Conservation (phyloP, 2,888 invertebrate genomes). For the Plutella xylostella region DNA sequence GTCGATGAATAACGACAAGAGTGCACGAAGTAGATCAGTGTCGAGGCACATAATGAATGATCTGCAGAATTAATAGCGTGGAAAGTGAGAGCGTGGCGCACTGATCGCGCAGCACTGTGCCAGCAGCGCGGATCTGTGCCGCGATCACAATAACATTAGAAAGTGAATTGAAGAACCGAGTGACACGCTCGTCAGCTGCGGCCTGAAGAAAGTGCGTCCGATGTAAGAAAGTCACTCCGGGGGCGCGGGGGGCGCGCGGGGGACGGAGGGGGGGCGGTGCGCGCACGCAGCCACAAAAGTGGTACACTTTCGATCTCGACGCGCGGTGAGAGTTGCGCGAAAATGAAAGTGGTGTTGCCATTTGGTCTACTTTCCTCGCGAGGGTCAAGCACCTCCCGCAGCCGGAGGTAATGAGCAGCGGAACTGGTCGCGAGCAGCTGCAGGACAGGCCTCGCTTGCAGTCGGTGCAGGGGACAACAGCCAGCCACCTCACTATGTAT, state of each 20-base stretch:
- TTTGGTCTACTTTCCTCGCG: constrained; percentile 64
- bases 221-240: constrained; percentile 53
- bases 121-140: constrained; percentile 30
- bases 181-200: constrained; percentile 19
- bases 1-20: too few relatives aligned
- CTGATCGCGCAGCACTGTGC: constrained; percentile 23
- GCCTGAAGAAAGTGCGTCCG: constrained; percentile 61
- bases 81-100: constrained; percentile 45
- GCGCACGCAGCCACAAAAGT: constrained; percentile 61
- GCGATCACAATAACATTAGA: constrained; percentile 67
- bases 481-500: too few relatives aligned
- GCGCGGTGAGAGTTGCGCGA: constrained; percentile 69
- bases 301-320: constrained; percentile 67
- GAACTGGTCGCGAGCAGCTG: constrained; percentile 18
- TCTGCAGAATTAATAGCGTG: too few relatives aligned
- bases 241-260: constrained; percentile 22
- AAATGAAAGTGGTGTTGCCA: constrained; percentile 73
- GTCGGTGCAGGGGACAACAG: too few relatives aligned
- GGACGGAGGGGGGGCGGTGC: constrained; percentile 31
- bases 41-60: too few relatives aligned
- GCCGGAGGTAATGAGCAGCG: constrained; percentile 18
- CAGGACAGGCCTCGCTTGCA: too few relatives aligned
- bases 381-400: constrained; percentile 51
- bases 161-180: constrained; percentile 59
- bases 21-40: too few relatives aligned